Evolutionary conservation across 2,113 vertebrate genomes (phyloP).

Genomic region (Sinosuthora webbiana): DNA sequence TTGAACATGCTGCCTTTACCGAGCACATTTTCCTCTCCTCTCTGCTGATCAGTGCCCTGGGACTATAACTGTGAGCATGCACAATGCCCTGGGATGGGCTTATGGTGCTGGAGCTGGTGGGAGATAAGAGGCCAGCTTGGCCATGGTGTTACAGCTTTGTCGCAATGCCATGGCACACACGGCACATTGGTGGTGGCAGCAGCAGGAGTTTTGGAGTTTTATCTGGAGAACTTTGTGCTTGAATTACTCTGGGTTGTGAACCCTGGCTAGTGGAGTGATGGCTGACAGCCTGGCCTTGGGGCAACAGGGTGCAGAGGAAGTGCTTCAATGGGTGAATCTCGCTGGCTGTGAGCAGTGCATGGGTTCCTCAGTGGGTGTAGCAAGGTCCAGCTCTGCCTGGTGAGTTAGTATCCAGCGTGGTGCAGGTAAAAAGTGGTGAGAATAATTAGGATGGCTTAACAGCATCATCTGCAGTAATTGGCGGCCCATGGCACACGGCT

Average conservation of each 20-base stretch:
- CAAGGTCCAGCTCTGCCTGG: neutral
- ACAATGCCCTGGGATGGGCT: neutral
- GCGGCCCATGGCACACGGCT: accelerated
- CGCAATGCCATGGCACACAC: accelerated
- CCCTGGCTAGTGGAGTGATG: accelerated
- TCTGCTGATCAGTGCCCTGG: neutral
- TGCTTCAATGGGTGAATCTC: accelerated
- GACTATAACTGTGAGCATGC: neutral
- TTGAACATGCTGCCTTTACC: neutral
- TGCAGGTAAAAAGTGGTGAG: neutral
- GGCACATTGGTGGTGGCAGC: accelerated
- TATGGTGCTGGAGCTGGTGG: accelerated
- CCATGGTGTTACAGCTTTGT: accelerated
- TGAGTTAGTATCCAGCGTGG: neutral
- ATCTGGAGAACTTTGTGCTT: neutral
- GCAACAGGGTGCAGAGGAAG: neutral
- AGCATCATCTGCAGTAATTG: neutral
- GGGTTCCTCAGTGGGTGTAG: accelerated
- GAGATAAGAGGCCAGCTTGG: neutral
- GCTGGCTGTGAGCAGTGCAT: accelerated
- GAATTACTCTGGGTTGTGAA: neutral
- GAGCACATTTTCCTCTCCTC: accelerated
- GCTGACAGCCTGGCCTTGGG: neutral
- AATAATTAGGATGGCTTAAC: neutral
- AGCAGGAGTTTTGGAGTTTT: neutral